Base-by-base conservation (phyloP, 2,888 invertebrate species). In the Catonia carolina region DNA sequence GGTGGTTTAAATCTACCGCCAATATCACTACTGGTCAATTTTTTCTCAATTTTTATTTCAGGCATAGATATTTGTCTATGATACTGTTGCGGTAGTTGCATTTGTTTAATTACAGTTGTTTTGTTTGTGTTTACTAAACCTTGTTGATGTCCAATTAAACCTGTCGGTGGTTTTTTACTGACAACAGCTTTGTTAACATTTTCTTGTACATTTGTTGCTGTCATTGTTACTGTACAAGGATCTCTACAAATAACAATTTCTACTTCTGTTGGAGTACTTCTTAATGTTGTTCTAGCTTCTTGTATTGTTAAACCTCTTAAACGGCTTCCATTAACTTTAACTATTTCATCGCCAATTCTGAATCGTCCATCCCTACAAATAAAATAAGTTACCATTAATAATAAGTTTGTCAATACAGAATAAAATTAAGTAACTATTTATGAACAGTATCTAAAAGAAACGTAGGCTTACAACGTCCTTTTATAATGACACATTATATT, bases 311-410 rank as follows among this genome's bases (percentile, higher is more conserved):
- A 76, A 1, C 87, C 88, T 61, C 86, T 79, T 58, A 94, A 74
- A 61, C 89, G 82, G 67, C 81, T 82, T 8, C 91, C 91, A 71
- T 93, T 93, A 27, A 92, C 87, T 73, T 89, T 88, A 10, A 93
- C 85, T 62, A 94, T 86, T 77, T 93, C 90, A 73, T 94, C 94
- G 12, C 91, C 91, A 58, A 89, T 79, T 66, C 83, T 79, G 60
- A 95, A 77, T 65, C 88, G 80, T 17, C 89, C 89, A 70, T 90
- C 88, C 73, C 89, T 87, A 69, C 55, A 73, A 69, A 54, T 56
- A 53, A 55, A 22, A 45, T 7, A 7, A 39, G 2, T 14, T 5
- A 15, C 14, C 41, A 2, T 17, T 41, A 17, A 4, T 41, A n/a
- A 48, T n/a, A 22, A 14, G 17, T n/a, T 10, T 15, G 14, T 4